Evolutionary conservation across 2,888 invertebrate genomes (phyloP).

Genomic region (Parelbella ahira): DNA sequence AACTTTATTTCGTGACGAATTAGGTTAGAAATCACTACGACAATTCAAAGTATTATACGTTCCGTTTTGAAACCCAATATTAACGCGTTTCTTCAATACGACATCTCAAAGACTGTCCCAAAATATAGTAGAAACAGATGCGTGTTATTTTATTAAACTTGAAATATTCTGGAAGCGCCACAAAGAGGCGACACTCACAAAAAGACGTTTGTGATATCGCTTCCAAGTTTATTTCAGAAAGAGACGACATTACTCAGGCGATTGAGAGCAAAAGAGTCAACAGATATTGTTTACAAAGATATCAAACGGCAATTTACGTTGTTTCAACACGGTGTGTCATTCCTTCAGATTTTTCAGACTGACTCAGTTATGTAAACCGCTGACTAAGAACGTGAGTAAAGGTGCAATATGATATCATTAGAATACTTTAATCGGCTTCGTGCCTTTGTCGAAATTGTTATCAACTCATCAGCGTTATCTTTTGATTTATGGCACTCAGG

Average conservation of each 20-base stretch:
- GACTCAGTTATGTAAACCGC: constrained; percentile 59
- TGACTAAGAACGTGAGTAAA: constrained; percentile 50
- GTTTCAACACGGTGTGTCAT: constrained; percentile 46
- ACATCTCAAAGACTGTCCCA: constrained; percentile 46
- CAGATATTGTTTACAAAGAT: constrained; percentile 28
- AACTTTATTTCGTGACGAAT: neutral
- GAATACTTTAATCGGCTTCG: constrained; percentile 43
- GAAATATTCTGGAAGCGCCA: constrained; percentile 38
- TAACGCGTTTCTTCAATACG: constrained; percentile 44
- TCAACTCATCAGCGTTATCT: constrained; percentile 44
- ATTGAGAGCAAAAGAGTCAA: constrained; percentile 15
- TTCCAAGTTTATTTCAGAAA: constrained; percentile 27
- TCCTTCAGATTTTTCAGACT: constrained; percentile 47
- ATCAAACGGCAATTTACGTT: constrained; percentile 30
- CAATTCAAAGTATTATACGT: constrained; percentile 34
- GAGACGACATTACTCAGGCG: neutral
- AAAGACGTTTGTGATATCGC: constrained; percentile 39
- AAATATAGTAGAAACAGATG: constrained; percentile 61
- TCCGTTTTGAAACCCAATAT: constrained; percentile 44
- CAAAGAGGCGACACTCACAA: constrained; percentile 42
- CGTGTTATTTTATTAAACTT: constrained; percentile 44
- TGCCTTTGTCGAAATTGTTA: constrained; percentile 53
- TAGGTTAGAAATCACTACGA: constrained; percentile 9
- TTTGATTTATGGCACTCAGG: constrained; percentile 38
- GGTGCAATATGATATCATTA: constrained; percentile 57